A percentile compares a stretch with the other conserved stretches of the same genome.
Evolutionary conservation across 2,888 invertebrate genomes (phyloP).

Genomic region (Sphaerophoria rueppellii): DNA sequence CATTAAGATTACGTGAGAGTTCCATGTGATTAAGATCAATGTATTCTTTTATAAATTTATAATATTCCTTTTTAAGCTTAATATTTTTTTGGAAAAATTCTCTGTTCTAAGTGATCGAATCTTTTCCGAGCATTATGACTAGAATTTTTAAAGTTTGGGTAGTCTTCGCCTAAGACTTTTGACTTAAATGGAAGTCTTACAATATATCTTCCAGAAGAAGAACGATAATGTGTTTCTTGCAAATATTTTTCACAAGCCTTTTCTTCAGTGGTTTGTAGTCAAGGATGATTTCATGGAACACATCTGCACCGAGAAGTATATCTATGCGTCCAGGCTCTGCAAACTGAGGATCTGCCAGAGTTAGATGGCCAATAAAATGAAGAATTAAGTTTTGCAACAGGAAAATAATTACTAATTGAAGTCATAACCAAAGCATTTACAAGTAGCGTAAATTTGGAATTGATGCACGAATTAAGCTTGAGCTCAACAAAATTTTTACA

Average conservation of each 20-base stretch:
- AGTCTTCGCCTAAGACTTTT: conserved; percentile 9
- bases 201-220: conserved; percentile 23
- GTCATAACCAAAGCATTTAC: conserved; percentile 15
- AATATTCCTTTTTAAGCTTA: conserved; percentile 7
- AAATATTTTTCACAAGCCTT: conserved; percentile 5
- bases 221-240: conserved; percentile 25
- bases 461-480: conserved; percentile 1
- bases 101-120: not conserved
- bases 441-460: not conserved
- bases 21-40: conserved; percentile 20
- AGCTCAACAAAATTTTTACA: conserved; percentile 26
- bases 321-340: not conserved
- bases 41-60: conserved; percentile 8
- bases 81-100: conserved; percentile 6
- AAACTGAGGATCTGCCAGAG: conserved; percentile 18
- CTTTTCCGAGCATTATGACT: not conserved
- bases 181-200: conserved; percentile 19
- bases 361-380: not conserved
- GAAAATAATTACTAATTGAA: not conserved
- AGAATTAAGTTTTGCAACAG: not conserved
- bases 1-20: not conserved
- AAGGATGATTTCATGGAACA: not conserved
- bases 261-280: conserved; percentile 13
- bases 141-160: conserved; percentile 8
- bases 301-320: not conserved